A percentile compares a stretch with the other conserved stretches of the same genome.
Conservation (phyloP, 1,140 invertebrate genomes). For the Sesamia nonagrioides region DNA sequence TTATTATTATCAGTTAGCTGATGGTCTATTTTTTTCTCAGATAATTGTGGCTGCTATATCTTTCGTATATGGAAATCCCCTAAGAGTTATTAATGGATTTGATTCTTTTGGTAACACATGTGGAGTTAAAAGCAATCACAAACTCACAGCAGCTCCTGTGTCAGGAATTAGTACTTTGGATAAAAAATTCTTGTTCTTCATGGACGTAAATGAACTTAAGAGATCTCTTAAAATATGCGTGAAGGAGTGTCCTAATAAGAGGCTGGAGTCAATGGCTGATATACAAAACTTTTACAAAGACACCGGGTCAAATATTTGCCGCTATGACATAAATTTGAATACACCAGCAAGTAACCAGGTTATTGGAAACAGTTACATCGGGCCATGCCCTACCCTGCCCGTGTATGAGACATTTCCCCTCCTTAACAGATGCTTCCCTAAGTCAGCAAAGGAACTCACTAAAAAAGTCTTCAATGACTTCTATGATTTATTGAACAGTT, state of each 20-base stretch:
- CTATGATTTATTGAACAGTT: constrained; percentile 94
- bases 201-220: constrained; percentile 93
- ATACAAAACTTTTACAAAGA: constrained; percentile 92
- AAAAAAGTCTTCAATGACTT: constrained; percentile 90
- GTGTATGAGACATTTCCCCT: constrained; percentile 92
- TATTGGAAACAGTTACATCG: constrained; percentile 88
- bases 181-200: constrained; percentile 94
- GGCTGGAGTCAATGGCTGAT: constrained; percentile 90
- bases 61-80: constrained; percentile 95
- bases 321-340: constrained; percentile 90
- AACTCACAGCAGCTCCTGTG: constrained; percentile 91
- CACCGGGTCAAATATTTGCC: constrained; percentile 92
- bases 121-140: constrained; percentile 93
- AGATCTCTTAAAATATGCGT: constrained; percentile 96
- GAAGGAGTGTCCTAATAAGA: constrained; percentile 93
- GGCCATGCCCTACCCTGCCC: constrained; percentile 92
- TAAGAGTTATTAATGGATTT: constrained; percentile 96
- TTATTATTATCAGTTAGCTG: neutral
- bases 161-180: constrained; percentile 94
- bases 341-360: constrained; percentile 72
- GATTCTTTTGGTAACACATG: constrained; percentile 99
- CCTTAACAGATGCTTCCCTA: constrained; percentile 95
- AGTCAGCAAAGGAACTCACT: constrained; percentile 89
- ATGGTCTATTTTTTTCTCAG: constrained; percentile 81
- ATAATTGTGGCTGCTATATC: constrained; percentile 96